Evolutionary conservation across 2,797 vertebrate genomes (phyloP).

Genomic region (Centropyge bicolor): DNA sequence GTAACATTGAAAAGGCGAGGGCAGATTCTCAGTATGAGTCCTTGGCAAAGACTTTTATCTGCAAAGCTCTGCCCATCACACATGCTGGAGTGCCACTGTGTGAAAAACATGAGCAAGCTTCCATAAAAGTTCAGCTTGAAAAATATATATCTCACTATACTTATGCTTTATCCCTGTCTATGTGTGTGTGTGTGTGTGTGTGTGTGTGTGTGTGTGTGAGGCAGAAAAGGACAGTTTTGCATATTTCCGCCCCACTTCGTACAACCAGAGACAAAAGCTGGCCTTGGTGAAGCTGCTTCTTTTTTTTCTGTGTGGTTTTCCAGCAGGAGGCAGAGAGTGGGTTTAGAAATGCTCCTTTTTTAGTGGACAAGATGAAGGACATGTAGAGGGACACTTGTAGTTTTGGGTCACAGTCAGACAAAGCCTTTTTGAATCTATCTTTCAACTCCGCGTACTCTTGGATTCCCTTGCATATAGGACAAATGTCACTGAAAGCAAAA

Average conservation of each 20-base stretch:
- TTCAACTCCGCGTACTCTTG: constrained; percentile 1
- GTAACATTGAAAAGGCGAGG: constrained; percentile 30
- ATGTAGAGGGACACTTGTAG: constrained; percentile 16
- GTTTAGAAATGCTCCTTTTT: constrained; percentile 50
- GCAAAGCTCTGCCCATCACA: constrained; percentile 15
- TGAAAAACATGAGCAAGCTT: constrained; percentile 31
- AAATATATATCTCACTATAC: constrained; percentile 4
- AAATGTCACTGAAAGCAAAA: neutral
- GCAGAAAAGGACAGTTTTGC: constrained; percentile 37
- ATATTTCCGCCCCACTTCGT: constrained; percentile 44
- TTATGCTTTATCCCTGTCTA: neutral
- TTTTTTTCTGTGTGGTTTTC: constrained; percentile 39
- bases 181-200: neutral
- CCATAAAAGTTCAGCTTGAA: constrained; percentile 22
- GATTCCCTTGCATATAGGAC: neutral
- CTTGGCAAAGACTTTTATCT: constrained; percentile 29
- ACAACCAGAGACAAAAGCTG: constrained; percentile 59
- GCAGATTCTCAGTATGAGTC: constrained; percentile 34
- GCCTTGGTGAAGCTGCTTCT: constrained; percentile 57
- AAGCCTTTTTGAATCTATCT: constrained; percentile 25
- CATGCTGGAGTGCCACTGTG: constrained; percentile 20
- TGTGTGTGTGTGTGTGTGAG: constrained; percentile 3
- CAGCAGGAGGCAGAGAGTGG: constrained; percentile 38
- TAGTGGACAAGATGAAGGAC: constrained; percentile 42
- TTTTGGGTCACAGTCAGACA: constrained; percentile 17